These are phyloP conservation scores for Dicranocentrus wangi DNA, from an alignment of 2,888 invertebrate species.

Conservation along the genomic window DNA sequence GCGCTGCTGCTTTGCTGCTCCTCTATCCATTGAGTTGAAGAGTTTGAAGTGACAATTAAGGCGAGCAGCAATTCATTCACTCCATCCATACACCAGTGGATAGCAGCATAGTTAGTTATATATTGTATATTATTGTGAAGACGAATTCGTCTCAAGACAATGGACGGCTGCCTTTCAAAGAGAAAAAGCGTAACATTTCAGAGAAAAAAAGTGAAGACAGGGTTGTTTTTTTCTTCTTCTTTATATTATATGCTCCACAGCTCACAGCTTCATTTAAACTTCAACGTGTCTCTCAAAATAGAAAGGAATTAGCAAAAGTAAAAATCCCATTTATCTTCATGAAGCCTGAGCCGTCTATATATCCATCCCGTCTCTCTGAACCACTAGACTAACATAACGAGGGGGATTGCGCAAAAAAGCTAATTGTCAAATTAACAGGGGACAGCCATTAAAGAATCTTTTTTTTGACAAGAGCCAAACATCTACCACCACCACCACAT, in stretches of 20 bases:
- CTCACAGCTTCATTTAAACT: slow-evolving; percentile 34
- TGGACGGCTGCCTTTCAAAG: slow-evolving; percentile 58
- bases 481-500: background rate
- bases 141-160: slow-evolving; percentile 58
- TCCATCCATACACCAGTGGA: slow-evolving; percentile 7
- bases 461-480: background rate
- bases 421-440: slow-evolving; percentile 57
- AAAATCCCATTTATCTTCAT: slow-evolving; percentile 59
- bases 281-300: slow-evolving; percentile 18
- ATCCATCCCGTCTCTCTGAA: too few species aligned
- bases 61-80: slow-evolving; percentile 32
- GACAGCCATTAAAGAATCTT: slow-evolving; percentile 37
- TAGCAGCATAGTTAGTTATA: too few species aligned
- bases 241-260: too few species aligned
- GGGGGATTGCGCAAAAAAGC: slow-evolving; percentile 39
- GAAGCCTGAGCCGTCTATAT: slow-evolving; percentile 20
- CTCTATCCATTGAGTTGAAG: slow-evolving; percentile 48
- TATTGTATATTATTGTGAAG: slow-evolving; percentile 29
- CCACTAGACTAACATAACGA: background rate
- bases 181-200: slow-evolving; percentile 49
- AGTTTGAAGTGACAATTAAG: slow-evolving; percentile 57
- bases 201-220: slow-evolving; percentile 25
- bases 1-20: slow-evolving; percentile 9
- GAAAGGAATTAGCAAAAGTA: slow-evolving; percentile 46
- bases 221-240: too few species aligned